Evolutionary conservation across 1,140 invertebrate species (phyloP).

Genomic region (Parasteatoda tepidariorum): DNA sequence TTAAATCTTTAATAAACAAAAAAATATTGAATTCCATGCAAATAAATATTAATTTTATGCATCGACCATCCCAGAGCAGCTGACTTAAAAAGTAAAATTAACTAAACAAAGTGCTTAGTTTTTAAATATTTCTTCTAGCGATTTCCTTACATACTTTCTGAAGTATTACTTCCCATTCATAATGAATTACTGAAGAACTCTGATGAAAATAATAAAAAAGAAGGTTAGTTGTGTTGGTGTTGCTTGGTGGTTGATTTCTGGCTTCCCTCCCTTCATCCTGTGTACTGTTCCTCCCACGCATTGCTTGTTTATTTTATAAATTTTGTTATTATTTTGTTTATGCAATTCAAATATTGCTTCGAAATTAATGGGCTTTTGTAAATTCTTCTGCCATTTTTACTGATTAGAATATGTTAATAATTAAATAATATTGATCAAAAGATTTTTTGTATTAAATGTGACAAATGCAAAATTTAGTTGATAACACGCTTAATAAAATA

Average conservation of each 20-base stretch:
- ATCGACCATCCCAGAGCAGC: no score
- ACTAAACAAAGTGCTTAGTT: no score
- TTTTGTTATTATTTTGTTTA: neutral
- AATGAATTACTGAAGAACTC: constrained; percentile 4
- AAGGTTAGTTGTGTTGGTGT: constrained; percentile 21
- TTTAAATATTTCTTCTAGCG: constrained; percentile 29
- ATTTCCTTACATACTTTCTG: constrained; percentile 12
- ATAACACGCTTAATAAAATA: no score
- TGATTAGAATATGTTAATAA: no score
- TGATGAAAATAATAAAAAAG: constrained; percentile 12
- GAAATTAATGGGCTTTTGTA: no score
- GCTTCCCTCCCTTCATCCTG: neutral
- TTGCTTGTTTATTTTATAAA: neutral
- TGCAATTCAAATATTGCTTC: neutral
- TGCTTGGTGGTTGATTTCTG: neutral
- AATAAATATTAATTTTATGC: no score
- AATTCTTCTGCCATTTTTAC: no score
- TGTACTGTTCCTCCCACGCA: neutral
- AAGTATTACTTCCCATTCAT: constrained; percentile 18
- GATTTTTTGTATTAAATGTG: no score
- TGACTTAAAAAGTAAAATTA: neutral
- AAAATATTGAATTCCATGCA: no score
- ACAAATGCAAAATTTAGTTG: no score
- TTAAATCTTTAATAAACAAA: no score
- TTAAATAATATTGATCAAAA: no score